Evolutionary conservation across 2,113 vertebrate genomes (phyloP).

Genomic region (Burhinus bistriatus): DNA sequence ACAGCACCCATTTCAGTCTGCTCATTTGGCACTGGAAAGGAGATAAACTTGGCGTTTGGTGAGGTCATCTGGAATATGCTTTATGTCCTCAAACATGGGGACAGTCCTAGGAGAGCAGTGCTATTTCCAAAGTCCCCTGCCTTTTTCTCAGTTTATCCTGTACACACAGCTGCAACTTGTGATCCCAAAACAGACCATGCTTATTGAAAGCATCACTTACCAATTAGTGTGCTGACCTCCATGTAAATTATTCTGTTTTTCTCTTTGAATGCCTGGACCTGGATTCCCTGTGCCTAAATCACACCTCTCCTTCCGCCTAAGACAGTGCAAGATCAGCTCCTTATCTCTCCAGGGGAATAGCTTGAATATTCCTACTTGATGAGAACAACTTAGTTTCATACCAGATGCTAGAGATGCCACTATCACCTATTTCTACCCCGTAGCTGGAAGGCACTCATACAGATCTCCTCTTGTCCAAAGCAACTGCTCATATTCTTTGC

Average conservation of each 20-base stretch:
- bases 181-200: background rate
- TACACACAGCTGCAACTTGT: background rate
- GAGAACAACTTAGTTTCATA: background rate
- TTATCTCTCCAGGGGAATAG: background rate
- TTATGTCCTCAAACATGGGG: background rate
- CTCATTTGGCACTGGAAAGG: background rate
- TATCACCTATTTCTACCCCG: background rate
- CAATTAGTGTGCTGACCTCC: background rate
- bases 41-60: background rate
- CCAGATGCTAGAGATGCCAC: background rate
- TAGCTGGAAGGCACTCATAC: background rate
- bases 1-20: background rate
- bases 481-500: background rate
- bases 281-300: background rate
- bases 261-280: background rate
- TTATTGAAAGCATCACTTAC: background rate
- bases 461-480: background rate
- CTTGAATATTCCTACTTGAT: background rate
- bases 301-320: background rate
- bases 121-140: background rate
- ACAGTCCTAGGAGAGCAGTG: background rate
- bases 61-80: background rate
- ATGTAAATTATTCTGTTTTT: background rate
- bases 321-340: background rate
- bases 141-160: background rate